phyloP scores from a whole-genome alignment of 2,797 vertebrate species.

The Jordanella pulchra region DNA sequence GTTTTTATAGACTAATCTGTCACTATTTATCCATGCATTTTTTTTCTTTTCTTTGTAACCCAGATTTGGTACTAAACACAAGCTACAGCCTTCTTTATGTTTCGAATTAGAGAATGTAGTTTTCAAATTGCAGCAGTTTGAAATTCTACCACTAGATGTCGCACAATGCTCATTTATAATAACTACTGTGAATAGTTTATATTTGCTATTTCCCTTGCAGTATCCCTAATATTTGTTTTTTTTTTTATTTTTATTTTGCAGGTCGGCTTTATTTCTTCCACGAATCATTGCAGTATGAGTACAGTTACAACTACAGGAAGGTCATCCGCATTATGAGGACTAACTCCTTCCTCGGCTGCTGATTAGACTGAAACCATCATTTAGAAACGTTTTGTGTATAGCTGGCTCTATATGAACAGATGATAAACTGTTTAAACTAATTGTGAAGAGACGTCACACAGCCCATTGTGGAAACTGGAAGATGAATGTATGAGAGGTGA shows the following conservation, averaged over 20 bases:
- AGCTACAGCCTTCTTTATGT: neutral
- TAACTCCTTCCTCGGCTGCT: conserved; percentile 91
- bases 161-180: neutral
- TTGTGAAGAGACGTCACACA: conserved; percentile 1
- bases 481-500: neutral
- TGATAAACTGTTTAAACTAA: neutral
- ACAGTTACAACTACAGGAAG: conserved; percentile 86
- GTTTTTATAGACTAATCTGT: neutral
- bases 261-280: conserved; percentile 92
- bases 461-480: neutral
- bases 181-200: neutral
- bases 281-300: conserved; percentile 87
- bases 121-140: neutral
- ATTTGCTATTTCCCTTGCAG: neutral
- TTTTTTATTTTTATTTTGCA: conserved; percentile 64
- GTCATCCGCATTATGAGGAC: conserved; percentile 84
- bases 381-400: neutral
- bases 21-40: neutral
- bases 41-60: neutral
- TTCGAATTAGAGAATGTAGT: neutral
- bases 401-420: conserved; percentile 19
- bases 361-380: conserved; percentile 26
- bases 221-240: neutral
- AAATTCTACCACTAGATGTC: neutral
- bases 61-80: neutral